Base-by-base conservation (phyloP, 2,888 invertebrate species). In the Acleris sparsana region DNA sequence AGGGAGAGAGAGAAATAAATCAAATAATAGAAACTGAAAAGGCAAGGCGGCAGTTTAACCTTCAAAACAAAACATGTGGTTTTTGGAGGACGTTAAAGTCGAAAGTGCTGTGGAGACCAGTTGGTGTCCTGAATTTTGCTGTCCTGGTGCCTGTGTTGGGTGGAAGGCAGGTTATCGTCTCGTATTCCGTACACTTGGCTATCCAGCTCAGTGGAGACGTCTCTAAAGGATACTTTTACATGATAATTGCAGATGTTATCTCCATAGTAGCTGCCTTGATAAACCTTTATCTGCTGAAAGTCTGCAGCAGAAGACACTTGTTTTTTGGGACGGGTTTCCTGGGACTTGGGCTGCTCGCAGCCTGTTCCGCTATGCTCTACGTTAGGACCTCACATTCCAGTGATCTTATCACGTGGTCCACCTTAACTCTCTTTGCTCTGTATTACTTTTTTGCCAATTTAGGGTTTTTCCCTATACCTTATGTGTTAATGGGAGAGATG, bases 91-190 rank as follows among this genome's bases (percentile, higher is more conserved):
- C 57, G 11, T n/a, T 60, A 18, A 49, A 18, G n/a, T 69, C 65
- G 4, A 49, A 39, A 18, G 66, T 62, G 11, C 43, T 69, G 13
- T 69, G 69, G 69, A 62, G 53, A 13, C 69, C 69, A 13, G 56
- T 69, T 5, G 6, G 20, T 6, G 5, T 69, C 11, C 3, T 69
- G 48, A 44, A 39, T 7, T 66, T 58, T 46, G 62, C 56, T 17
- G 33, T 66, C 4, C 5, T 55, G 3, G 20, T 69, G 0, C 62
- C 66, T 11, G 25, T 53, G n/a, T 22, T 43, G 7, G 69, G 69
- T 3, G 69, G 69, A 4, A 53, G 69, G 13, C 62, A 65, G 11
- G 63, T 52, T 22, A 49, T 69, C 13, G 59, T 62, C 4, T 25
- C 62, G 4, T 69, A 69, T 20, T 69, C 65, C 22, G n/a, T 69